Evolutionary conservation across 2,113 vertebrate species (phyloP), one percentile per base, ranked within the genome.

Genomic region (Amphiprion percula): DNA sequence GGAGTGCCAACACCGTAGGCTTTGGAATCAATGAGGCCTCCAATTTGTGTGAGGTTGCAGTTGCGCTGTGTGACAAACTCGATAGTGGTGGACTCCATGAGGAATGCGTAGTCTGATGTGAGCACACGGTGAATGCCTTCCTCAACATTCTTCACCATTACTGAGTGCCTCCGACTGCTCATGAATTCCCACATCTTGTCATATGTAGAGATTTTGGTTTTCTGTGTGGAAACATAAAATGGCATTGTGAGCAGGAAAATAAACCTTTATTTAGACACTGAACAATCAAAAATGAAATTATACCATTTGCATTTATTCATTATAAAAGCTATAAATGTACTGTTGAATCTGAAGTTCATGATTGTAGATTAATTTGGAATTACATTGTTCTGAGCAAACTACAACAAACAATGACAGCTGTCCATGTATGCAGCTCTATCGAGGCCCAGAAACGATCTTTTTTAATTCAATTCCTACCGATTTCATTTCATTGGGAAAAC

Each of bases 121-220:
- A 99, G 97, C 66, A 98, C 98, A 0, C 97, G 95, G 68, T 99
- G 97, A 85, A 99, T 98, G 19, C 98, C 97, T 91, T 99, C 98
- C 83, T 99, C 98, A 17, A 98, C 95, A 71, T 96, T 97, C 94
- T 99, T 98, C 87, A 99, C 97, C 92, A 99, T 97, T 73, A 98
- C 97, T 0, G 98, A 96, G 90, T 99, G 98, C 67, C 96, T 95
- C 58, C 98, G 96, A 91, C 98, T 99, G 93, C 97, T 99, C 98
- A 99, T 99, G 87, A 99, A 99, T 78, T 98, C 97, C 98, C 97
- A 99, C 98, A 99, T 99, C 94, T 99, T 99, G 84, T 99, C 98
- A 2, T 99, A 99, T 0, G 97, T 99, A 58, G 98, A 98, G 85
- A 99, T 99, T 96, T 99, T 99, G 62, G 98, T 99, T 97, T 99